Evolutionary conservation across 1,140 invertebrate species (phyloP).

Genomic region (Pseudobourletiella spinata): DNA sequence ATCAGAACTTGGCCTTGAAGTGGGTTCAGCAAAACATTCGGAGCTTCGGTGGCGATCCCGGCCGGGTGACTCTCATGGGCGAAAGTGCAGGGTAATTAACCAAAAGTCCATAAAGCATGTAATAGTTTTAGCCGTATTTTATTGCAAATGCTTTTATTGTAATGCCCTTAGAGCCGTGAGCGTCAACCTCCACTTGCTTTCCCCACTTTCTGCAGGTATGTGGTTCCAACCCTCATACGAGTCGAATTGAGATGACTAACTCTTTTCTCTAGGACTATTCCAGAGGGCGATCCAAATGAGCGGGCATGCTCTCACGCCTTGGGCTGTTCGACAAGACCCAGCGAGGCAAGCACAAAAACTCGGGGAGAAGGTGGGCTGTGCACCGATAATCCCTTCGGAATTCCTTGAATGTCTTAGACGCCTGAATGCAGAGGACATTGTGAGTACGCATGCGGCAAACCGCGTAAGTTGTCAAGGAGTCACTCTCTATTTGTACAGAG

Average conservation of each 20-base stretch:
- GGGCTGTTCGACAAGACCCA: slow-evolving; percentile 42
- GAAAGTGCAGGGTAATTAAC: slow-evolving; percentile 1
- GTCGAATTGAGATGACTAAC: neutral
- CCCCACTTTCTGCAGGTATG: slow-evolving; percentile 10
- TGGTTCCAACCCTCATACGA: neutral
- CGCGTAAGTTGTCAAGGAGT: neutral
- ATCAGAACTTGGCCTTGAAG: slow-evolving; percentile 16
- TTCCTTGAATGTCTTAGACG: neutral
- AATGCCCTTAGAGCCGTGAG: neutral
- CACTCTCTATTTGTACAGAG: neutral
- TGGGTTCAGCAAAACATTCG: slow-evolving; percentile 24
- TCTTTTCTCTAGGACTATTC: slow-evolving; percentile 39
- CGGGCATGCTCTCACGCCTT: slow-evolving; percentile 46
- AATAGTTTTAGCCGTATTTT: neutral
- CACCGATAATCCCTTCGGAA: neutral
- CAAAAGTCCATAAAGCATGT: neutral
- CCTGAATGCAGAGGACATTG: neutral
- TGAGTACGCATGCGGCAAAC: neutral
- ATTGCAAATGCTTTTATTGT: too few species aligned
- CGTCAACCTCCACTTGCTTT: slow-evolving; percentile 3
- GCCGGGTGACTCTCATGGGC: slow-evolving; percentile 10
- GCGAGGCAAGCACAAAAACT: neutral
- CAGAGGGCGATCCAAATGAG: slow-evolving; percentile 41
- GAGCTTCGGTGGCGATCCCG: slow-evolving; percentile 5
- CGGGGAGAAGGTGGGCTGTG: neutral